Evolutionary conservation across 2,888 invertebrate species (phyloP).

Genomic region (Cheilosia grossa): DNA sequence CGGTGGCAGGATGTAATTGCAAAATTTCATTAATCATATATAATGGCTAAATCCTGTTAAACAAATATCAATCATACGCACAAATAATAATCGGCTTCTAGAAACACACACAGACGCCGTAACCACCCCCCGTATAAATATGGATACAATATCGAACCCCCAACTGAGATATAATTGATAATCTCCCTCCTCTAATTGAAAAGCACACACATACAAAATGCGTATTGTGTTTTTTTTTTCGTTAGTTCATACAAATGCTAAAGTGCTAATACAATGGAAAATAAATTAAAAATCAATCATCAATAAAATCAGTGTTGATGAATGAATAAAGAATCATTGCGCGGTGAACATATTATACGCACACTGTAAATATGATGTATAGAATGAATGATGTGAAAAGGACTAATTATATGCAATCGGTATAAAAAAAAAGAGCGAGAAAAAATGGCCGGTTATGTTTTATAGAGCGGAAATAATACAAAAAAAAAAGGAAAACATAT

Average conservation of each 20-base stretch:
- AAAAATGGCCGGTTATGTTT: conserved; percentile 39
- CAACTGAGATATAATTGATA: conserved; percentile 65
- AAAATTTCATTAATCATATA: conserved; percentile 72
- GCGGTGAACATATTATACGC: background rate
- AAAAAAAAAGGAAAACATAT: conserved; percentile 9
- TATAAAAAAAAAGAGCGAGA: background rate
- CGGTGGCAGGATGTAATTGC: conserved; percentile 57
- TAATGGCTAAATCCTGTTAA: conserved; percentile 72
- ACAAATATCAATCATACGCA: conserved; percentile 73
- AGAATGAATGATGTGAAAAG: conserved; percentile 56
- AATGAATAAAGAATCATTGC: conserved; percentile 25
- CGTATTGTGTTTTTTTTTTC: conserved; percentile 17
- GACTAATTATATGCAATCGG: conserved; percentile 59
- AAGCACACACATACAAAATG: conserved; percentile 4
- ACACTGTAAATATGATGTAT: conserved; percentile 33
- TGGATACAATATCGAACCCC: background rate
- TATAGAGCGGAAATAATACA: conserved; percentile 66
- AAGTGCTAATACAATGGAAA: conserved; percentile 46
- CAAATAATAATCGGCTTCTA: conserved; percentile 57
- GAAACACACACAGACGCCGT: background rate
- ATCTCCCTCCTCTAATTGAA: conserved; percentile 69
- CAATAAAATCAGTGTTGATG: conserved; percentile 53
- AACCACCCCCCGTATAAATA: background rate
- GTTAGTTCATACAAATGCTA: conserved; percentile 1
- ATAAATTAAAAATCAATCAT: conserved; percentile 72